Evolutionary conservation across 2,797 vertebrate species (phyloP), one percentile per base, ranked within the genome.

Genomic region (Lycodopsis pacificus): DNA sequence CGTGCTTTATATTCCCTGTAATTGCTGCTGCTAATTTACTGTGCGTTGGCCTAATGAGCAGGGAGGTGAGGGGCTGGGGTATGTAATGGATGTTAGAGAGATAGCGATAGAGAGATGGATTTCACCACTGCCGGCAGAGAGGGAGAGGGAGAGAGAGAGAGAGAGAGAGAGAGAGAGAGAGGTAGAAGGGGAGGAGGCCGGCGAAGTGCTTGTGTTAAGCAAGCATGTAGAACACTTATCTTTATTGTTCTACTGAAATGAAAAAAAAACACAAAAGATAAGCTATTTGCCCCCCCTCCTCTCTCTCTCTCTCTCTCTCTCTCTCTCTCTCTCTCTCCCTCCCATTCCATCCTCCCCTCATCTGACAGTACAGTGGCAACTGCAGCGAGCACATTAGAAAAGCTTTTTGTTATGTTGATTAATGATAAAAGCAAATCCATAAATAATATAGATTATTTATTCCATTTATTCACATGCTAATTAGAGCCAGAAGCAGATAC

Each of bases 61-160:
- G 88, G 92, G 92, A 94, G 92, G 91, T 93, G 94, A 94, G 92
- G 91, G 92, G 93, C 93, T 93, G 92, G 87, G 90, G 88, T 92
- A 90, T 90, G 93, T 96, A 95, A 96, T 95, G 95, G 95, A 95
- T 95, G 94, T 94, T 91, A 93, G 93, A 91, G 93, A 92, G 92
- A 92, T 90, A 85, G 92, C 90, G 90, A 93, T 91, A 88, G 91
- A 91, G 86, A 90, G 92, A 93, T 92, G 91, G 91, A 94, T 94
- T 93, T 92, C 88, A 91, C 79, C 86, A 86, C 84, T 91, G 91
- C 82, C 71, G 65, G 85, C 76, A 71, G 82, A 88, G 83, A 88
- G 86, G 25, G 49, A 22, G 7, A 34, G 32, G 93, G 93, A 91
- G 93, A 92, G 92, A 92, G 89, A 85, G 92, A 89, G 90, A 93